These are phyloP conservation scores for Lates calcarifer DNA, from an alignment of 2,113 vertebrate species.

Conservation along the genomic window DNA sequence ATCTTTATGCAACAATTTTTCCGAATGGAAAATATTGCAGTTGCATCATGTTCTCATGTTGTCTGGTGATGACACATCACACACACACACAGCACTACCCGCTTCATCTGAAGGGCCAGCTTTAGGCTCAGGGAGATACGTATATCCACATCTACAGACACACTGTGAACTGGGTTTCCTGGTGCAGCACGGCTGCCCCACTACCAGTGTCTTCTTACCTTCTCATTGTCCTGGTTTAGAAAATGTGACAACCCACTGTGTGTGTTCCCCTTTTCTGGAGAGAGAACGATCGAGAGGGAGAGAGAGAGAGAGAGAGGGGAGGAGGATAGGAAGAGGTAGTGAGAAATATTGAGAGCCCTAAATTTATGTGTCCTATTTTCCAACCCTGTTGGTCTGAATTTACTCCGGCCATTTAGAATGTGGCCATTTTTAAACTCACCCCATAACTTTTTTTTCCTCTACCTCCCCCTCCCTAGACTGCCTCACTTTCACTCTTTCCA, in stretches of 20 bases:
- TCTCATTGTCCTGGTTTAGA: constrained; percentile 82
- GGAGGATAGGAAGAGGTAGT: constrained; percentile 24
- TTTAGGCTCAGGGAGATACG: no score
- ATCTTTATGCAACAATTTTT: background rate
- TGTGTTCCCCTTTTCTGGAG: constrained; percentile 65
- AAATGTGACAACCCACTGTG: constrained; percentile 69
- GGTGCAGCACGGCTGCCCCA: constrained; percentile 13
- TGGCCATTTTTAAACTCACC: constrained; percentile 76
- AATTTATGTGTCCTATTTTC: constrained; percentile 85
- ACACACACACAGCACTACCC: no score
- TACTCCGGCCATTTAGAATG: constrained; percentile 77
- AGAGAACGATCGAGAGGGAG: constrained; percentile 31
- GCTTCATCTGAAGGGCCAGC: no score
- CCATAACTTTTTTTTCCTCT: constrained; percentile 67
- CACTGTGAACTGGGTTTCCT: constrained; percentile 1
- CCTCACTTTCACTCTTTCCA: constrained; percentile 33
- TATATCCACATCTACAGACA: background rate
- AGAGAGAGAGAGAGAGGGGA: constrained; percentile 20
- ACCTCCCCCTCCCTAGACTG: constrained; percentile 9
- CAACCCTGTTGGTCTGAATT: constrained; percentile 78
- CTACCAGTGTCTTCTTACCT: constrained; percentile 34
- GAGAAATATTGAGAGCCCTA: constrained; percentile 74
- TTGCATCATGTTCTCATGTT: no score
- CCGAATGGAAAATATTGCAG: background rate
- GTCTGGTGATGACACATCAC: no score